These are phyloP conservation scores for Chrysogorgia sp. DNA, from an alignment of 92 coral and sea anemone genomes.

Conservation along the genomic window DNA sequence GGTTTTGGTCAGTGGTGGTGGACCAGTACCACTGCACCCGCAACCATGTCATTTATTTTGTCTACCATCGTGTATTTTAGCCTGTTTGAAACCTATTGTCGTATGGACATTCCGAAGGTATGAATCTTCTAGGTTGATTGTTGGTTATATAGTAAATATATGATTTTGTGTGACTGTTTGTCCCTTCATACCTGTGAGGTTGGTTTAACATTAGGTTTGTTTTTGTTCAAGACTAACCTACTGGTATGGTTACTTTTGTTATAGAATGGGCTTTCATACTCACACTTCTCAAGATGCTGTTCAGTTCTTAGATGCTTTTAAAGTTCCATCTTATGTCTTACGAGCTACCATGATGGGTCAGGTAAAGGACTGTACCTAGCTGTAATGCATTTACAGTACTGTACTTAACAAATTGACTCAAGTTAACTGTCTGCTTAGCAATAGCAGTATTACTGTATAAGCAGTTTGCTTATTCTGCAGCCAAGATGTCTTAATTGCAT, in stretches of 20 bases:
- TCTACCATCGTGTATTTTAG: constrained; percentile 74
- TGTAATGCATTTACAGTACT: background rate
- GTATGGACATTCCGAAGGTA: constrained; percentile 85
- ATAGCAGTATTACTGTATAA: too few species aligned
- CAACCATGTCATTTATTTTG: constrained; percentile 82
- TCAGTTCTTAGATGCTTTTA: constrained; percentile 73
- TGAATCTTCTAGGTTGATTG: too few species aligned
- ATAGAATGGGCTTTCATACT: constrained; percentile 79
- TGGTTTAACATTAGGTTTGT: too few species aligned
- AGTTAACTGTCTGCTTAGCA: too few species aligned
- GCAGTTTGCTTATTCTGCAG: too few species aligned
- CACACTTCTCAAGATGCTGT: constrained; percentile 59
- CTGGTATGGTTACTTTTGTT: background rate
- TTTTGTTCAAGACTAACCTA: too few species aligned
- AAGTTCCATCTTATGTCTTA: constrained; percentile 87
- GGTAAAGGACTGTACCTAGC: constrained; percentile 46
- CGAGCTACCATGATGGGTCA: constrained; percentile 94
- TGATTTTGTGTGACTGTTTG: too few species aligned
- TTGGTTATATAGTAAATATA: too few species aligned
- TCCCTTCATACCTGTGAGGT: too few species aligned
- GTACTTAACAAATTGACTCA: background rate
- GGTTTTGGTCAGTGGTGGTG: constrained; percentile 93
- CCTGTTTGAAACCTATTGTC: constrained; percentile 77
- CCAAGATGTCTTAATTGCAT: too few species aligned
- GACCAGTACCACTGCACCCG: constrained; percentile 77